Evolutionary conservation across 2,888 invertebrate species (phyloP), one percentile per base, ranked within the genome.

Genomic region (Zaprionus bogoriensis): DNA sequence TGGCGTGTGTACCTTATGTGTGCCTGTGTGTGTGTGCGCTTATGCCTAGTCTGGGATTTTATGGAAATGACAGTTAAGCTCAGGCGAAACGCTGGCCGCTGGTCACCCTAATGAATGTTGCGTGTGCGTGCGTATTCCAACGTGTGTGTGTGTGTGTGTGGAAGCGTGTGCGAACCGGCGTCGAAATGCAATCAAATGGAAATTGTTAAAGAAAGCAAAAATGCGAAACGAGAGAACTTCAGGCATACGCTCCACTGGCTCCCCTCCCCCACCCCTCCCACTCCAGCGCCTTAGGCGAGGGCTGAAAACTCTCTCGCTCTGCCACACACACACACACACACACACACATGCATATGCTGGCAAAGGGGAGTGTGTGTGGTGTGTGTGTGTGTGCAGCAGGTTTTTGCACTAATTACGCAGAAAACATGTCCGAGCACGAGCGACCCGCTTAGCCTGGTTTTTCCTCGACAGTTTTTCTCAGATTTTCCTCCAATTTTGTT

Each of bases 1-100:
- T 36, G 42, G 53, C 20, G 30, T 57, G 42, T 39, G 44, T 27
- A 20, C 20, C 27, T 44, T 41, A 39, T n/a, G 25, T 30, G 19
- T 17, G 48, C 14, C 10, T 27, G 20, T 25, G 14, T 39, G 42
- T 20, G 44, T 6, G 17, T 44, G 65, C 39, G 7, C 12, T 10
- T 17, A 45, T 52, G 57, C 9, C 20, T 23, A 36, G 25, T 20
- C 30, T 41, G 64, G 62, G 55, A 53, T 65, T 77, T 82, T 74
- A 79, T 80, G 84, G 77, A 75, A 83, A 77, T 80, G 81, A 80
- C 84, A 83, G 74, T 79, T 83, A 79, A 77, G 77, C 67, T 63
- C 65, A 65, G 70, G 63, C 67, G 39, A 73, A 59, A 54, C n/a
- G n/a, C 70, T 74, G 73, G 71, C 50, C 79, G 51, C 50, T 70